phyloP scores from a whole-genome alignment of 2,113 vertebrate genomes.

The Aphyosemion australe region DNA sequence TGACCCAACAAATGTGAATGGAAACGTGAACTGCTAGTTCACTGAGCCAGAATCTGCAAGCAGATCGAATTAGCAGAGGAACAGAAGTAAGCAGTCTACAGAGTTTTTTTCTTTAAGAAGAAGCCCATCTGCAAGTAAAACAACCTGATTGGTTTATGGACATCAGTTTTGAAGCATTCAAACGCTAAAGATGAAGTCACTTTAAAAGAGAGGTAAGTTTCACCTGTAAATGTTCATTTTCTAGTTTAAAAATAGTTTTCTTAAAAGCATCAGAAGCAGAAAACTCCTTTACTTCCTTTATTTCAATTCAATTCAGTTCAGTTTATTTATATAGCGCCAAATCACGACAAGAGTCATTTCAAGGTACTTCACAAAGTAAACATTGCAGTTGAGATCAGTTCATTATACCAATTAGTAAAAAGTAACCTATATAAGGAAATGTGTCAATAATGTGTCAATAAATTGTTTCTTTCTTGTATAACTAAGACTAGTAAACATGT shows the following conservation, averaged over 20 bases:
- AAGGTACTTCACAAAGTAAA: no score
- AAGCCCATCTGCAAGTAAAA: slow-evolving; percentile 16
- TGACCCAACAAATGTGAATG: not conserved
- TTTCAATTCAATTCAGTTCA: no score
- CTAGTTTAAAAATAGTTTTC: not conserved
- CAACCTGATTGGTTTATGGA: slow-evolving; percentile 8
- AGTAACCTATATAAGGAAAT: no score
- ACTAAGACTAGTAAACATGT: no score
- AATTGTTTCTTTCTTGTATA: no score
- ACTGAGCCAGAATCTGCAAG: not conserved
- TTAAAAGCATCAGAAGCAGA: not conserved
- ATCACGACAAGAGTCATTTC: no score
- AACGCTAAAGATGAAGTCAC: slow-evolving; percentile 18
- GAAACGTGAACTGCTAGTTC: no score
- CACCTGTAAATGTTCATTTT: not conserved
- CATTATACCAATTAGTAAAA: no score
- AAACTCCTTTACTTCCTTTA: no score
- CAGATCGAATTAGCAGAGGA: slow-evolving; percentile 1
- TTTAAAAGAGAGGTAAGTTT: slow-evolving; percentile 7
- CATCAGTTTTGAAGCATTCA: not conserved
- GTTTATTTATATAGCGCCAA: no score
- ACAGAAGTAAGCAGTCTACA: not conserved
- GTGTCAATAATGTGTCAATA: no score
- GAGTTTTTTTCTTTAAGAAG: not conserved
- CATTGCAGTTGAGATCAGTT: no score